phyloP scores from a whole-genome alignment of 2,888 invertebrate genomes.

The Fragum whitleyi region DNA sequence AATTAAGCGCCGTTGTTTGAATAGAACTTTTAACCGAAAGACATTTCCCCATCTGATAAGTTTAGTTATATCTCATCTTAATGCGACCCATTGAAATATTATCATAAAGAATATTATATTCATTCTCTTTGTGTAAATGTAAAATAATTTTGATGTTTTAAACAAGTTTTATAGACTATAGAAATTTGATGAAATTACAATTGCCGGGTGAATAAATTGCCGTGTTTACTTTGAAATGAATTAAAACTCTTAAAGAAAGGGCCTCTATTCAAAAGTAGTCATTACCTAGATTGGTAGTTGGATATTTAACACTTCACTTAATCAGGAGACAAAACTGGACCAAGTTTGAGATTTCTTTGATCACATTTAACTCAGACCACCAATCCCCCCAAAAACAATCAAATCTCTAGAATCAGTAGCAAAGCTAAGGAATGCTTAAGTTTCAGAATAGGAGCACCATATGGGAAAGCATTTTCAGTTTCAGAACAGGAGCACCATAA shows the following conservation, averaged over 20 bases:
- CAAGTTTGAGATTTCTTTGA: no score
- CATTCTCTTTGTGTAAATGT: constrained; percentile 58
- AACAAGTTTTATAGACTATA: constrained; percentile 45
- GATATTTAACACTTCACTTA: neutral
- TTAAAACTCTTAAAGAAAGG: constrained; percentile 54
- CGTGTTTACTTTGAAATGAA: constrained; percentile 64
- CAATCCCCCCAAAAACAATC: no score
- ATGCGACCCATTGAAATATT: constrained; percentile 50
- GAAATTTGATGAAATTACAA: constrained; percentile 63
- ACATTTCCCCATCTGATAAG: constrained; percentile 52
- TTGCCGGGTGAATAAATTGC: constrained; percentile 53
- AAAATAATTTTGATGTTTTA: constrained; percentile 62
- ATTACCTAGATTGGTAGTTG: constrained; percentile 14
- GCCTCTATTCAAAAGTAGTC: constrained; percentile 29
- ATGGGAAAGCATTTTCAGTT: no score
- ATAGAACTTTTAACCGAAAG: constrained; percentile 55
- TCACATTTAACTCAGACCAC: no score
- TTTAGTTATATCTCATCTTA: constrained; percentile 30
- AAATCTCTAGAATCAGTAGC: no score
- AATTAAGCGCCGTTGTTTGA: constrained; percentile 67
- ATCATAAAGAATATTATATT: constrained; percentile 61
- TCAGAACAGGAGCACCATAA: no score
- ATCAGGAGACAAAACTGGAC: no score
- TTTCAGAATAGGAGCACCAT: no score
- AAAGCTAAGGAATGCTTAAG: no score